phyloP scores from a whole-genome alignment of 37 sponge, comb jelly and placozoan species.

The Agelas oroides region DNA sequence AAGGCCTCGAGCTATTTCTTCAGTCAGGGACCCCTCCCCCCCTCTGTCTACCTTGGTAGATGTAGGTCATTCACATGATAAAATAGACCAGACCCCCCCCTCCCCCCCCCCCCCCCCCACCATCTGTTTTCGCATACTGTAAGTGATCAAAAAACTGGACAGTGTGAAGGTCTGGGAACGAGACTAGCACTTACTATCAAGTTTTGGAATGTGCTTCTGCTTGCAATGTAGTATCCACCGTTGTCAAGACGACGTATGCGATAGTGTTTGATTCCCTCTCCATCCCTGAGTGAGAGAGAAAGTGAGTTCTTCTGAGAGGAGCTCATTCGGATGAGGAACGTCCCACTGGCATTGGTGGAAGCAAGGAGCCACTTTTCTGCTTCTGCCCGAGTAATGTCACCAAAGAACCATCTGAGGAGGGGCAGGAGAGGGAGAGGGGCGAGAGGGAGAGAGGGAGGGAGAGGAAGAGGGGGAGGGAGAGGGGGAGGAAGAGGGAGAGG shows the following conservation, averaged over 20 bases:
- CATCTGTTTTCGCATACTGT: too few relatives aligned
- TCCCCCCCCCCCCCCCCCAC: too few relatives aligned
- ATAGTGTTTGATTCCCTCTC: conserved; percentile 89
- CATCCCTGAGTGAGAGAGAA: conserved; percentile 85
- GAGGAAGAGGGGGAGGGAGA: neutral
- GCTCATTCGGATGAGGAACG: conserved; percentile 84
- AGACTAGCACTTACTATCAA: conserved; percentile 56
- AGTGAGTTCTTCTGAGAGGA: conserved; percentile 80
- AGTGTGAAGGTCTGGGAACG: too few relatives aligned
- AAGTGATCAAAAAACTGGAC: too few relatives aligned
- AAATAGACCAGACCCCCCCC: too few relatives aligned
- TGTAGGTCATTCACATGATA: too few relatives aligned
- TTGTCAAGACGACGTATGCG: conserved; percentile 80
- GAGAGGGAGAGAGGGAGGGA: neutral
- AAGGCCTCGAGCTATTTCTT: too few relatives aligned
- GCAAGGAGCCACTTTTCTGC: conserved; percentile 90
- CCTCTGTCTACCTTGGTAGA: too few relatives aligned
- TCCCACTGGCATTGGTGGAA: conserved; percentile 60
- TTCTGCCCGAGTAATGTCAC: conserved; percentile 74
- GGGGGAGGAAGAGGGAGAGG: too few relatives aligned
- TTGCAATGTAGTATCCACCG: conserved; percentile 78
- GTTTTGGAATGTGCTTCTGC: conserved; percentile 54
- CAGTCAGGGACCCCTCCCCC: too few relatives aligned
- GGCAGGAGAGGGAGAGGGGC: neutral
- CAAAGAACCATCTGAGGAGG: conserved; percentile 83